Evolutionary conservation across 2,888 invertebrate genomes (phyloP).

Genomic region (Melanophora roralis): DNA sequence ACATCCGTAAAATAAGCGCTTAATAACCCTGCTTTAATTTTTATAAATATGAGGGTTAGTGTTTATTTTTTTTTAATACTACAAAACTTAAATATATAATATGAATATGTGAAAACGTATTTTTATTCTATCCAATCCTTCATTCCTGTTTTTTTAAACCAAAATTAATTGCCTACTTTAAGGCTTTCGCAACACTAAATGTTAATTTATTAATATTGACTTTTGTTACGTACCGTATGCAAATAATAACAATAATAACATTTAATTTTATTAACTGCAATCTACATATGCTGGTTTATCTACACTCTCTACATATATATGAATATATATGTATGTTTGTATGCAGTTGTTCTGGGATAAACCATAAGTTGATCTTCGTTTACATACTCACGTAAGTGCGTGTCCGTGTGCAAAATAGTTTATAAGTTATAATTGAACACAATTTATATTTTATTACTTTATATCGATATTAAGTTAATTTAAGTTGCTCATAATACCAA

Average conservation of each 20-base stretch:
- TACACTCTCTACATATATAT: too few species aligned
- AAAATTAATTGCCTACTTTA: constrained; percentile 41
- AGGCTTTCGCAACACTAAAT: constrained; percentile 2
- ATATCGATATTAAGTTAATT: constrained; percentile 60
- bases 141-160: background rate
- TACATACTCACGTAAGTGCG: background rate
- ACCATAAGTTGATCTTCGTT: background rate
- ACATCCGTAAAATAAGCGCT: too few species aligned
- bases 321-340: background rate
- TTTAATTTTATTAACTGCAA: constrained; percentile 14
- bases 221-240: constrained; percentile 21
- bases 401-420: background rate
- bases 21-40: too few species aligned
- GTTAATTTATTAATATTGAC: constrained; percentile 39
- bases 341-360: background rate
- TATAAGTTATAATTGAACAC: constrained; percentile 49
- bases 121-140: too few species aligned
- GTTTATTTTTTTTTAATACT: too few species aligned
- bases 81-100: too few species aligned
- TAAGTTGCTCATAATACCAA: constrained; percentile 56
- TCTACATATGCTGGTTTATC: background rate
- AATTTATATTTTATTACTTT: constrained; percentile 60
- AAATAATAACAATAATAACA: constrained; percentile 20
- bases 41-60: too few species aligned
- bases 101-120: too few species aligned